These are phyloP conservation scores for Chelmon rostratus DNA, from an alignment of 2,797 vertebrate species.

Conservation along the genomic window DNA sequence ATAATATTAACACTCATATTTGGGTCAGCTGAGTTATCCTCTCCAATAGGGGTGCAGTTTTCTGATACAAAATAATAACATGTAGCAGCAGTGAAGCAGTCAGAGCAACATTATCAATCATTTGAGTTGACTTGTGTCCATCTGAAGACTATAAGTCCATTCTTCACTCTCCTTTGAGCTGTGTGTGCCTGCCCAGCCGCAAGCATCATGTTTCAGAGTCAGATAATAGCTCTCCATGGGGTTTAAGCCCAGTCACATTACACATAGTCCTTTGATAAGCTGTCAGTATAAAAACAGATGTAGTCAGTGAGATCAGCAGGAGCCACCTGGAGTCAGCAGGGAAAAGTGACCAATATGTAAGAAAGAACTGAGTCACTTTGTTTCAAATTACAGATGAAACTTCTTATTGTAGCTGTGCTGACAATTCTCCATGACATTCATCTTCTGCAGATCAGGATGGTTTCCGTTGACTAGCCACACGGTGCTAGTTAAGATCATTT, in stretches of 20 bases:
- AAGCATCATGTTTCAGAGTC: no score
- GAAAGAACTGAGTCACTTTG: no score
- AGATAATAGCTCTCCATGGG: no score
- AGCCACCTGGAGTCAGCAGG: background rate
- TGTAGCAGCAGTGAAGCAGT: background rate
- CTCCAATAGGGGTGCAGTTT: background rate
- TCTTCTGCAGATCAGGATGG: constrained; percentile 15
- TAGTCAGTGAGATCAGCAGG: background rate
- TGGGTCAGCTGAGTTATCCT: background rate
- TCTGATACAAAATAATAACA: background rate
- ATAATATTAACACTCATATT: background rate
- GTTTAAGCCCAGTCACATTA: background rate
- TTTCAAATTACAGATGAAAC: background rate
- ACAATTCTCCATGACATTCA: constrained; percentile 4
- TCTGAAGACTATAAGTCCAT: background rate
- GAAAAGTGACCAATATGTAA: constrained; percentile 2
- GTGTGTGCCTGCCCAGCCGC: no score
- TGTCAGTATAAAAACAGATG: background rate
- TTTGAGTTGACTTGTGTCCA: background rate
- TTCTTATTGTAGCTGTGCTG: background rate
- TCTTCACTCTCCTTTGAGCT: background rate
- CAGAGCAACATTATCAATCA: background rate
- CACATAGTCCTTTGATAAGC: background rate
- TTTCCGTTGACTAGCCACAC: constrained; percentile 15
- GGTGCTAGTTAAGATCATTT: constrained; percentile 35